Evolutionary conservation across 2,888 invertebrate genomes (phyloP), one percentile per base, ranked within the genome.

Genomic region (Prenolepis imparis): DNA sequence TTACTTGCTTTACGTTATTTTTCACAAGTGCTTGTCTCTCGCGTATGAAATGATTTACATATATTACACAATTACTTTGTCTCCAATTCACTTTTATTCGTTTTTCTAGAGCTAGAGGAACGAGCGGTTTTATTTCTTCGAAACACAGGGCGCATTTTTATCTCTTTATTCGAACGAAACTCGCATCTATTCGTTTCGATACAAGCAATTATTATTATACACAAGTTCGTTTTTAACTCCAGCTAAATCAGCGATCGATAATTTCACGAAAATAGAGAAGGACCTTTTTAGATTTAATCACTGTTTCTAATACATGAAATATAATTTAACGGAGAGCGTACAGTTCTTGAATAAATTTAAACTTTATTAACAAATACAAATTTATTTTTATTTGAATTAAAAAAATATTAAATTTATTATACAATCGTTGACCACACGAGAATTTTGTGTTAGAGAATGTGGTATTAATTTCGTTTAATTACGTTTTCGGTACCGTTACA

Each of bases 61-160:
- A 66, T 52, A 24, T 75, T 36, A 39, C 66, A 75, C 67, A 75
- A 67, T 66, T 75, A 24, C 36, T 36, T 24, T 2, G 18, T 52
- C 21, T 21, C 18, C n/a, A 32, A 41, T 8, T 57, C 41, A 15
- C 41, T 55, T 41, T 55, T 41, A 28, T 9, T 55, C 28, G 8
- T 48, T 48, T 75, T 24, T 12, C 6, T 1, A n/a, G n/a, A n/a
- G n/a, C n/a, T 15, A 24, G 18, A 52, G 28, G 21, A 66, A 67
- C 21, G 21, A n/a, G n/a, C 18, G 9, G 5, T 61, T 75, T 48
- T 48, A 48, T 32, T 48, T 21, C 32, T 36, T 36, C 21, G 28
- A 21, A 11, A 44, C 18, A 36, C 0, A 6, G 3, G 0, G 32
- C 0, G 6, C 8, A 24, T 66, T 48, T 66, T 64, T 75, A 21